These are phyloP conservation scores for Lydus trimaculatus DNA, from an alignment of 2,888 invertebrate species.

Conservation along the genomic window DNA sequence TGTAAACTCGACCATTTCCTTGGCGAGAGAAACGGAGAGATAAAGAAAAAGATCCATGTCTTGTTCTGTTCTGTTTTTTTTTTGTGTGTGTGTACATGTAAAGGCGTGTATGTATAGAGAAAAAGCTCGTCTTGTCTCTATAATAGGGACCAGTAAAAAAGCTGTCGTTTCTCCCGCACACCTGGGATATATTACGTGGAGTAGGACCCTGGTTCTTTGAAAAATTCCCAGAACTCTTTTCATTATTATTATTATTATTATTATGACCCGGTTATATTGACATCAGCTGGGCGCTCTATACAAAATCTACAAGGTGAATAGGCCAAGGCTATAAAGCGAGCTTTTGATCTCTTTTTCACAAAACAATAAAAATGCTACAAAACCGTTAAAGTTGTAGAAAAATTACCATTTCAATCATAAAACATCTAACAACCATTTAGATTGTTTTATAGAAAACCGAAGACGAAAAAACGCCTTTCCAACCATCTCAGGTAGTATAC, in stretches of 20 bases:
- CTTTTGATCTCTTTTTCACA: background rate
- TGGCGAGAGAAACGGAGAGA: background rate
- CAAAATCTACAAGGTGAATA: conserved; percentile 9
- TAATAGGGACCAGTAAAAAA: conserved; percentile 15
- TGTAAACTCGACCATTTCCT: conserved; percentile 3
- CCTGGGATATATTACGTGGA: conserved; percentile 24
- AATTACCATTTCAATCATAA: background rate
- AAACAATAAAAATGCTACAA: background rate
- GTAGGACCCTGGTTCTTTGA: conserved; percentile 4
- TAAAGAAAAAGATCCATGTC: background rate
- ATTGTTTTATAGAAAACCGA: background rate
- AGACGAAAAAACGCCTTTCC: background rate
- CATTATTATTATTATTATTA: background rate
- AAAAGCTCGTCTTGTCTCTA: conserved; percentile 10
- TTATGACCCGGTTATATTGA: conserved; percentile 7
- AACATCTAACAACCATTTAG: background rate
- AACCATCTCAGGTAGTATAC: background rate
- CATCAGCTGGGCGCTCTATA: conserved; percentile 10
- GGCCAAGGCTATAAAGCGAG: conserved; percentile 9
- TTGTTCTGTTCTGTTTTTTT: too few species aligned
- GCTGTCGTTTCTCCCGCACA: conserved; percentile 21
- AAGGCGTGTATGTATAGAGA: background rate
- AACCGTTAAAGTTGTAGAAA: background rate
- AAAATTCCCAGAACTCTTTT: conserved; percentile 11
- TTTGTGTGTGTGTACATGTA: background rate